These are phyloP conservation scores for Ormia ochracea DNA, from an alignment of 2,888 invertebrate genomes.

Conservation along the genomic window DNA sequence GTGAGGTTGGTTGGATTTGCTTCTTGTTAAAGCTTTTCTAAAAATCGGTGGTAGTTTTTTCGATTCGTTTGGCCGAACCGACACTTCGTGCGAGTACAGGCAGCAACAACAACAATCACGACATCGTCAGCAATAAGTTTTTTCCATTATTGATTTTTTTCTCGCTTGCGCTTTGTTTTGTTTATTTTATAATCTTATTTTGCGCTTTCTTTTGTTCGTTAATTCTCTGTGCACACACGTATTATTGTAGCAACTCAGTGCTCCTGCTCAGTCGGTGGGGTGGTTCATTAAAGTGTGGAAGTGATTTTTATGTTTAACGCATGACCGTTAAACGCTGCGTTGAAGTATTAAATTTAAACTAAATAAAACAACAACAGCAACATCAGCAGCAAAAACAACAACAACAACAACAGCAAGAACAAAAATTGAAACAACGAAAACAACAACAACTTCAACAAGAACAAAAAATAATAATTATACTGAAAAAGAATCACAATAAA, in stretches of 20 bases:
- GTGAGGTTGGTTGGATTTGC: conserved; percentile 10
- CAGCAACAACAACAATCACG: background rate
- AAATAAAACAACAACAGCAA: conserved; percentile 38
- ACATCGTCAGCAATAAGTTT: conserved; percentile 67
- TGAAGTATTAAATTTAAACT: conserved; percentile 60
- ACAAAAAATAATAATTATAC: conserved; percentile 14
- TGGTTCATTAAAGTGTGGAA: conserved; percentile 70
- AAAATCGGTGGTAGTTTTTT: conserved; percentile 51
- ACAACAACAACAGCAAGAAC: too few species aligned
- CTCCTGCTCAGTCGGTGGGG: conserved; percentile 72
- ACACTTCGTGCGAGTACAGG: background rate
- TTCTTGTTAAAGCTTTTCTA: conserved; percentile 27
- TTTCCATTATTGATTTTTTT: conserved; percentile 72
- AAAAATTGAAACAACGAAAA: too few species aligned
- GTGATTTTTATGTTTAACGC: conserved; percentile 58
- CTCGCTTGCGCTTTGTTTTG: conserved; percentile 19
- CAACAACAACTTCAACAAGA: too few species aligned
- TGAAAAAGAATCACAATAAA: conserved; percentile 21
- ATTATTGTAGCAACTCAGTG: conserved; percentile 40
- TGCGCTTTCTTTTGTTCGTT: conserved; percentile 44
- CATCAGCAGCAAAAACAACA: too few species aligned
- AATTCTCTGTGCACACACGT: conserved; percentile 59
- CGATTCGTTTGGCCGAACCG: background rate
- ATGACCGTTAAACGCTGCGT: conserved; percentile 65
- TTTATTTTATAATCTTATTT: conserved; percentile 43